phyloP scores from a whole-genome alignment of 2,113 vertebrate species.

The Hystrix cristata region DNA sequence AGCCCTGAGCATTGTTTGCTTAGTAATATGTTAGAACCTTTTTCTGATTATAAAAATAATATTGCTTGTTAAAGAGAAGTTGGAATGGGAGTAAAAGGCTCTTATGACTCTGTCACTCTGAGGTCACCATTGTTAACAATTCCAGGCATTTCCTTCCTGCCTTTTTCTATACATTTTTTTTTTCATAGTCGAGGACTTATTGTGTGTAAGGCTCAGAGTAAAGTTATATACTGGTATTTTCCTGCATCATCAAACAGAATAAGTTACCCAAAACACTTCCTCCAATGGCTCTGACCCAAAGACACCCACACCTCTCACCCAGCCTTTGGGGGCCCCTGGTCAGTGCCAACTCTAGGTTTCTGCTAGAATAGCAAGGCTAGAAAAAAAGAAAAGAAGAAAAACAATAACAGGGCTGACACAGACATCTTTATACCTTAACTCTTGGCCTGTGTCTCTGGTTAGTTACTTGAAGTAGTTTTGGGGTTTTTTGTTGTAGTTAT shows the following conservation, averaged over 20 bases:
- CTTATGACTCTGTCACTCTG: conserved; percentile 27
- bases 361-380: neutral
- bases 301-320: neutral
- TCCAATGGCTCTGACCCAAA: neutral
- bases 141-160: conserved; percentile 77
- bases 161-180: conserved; percentile 71
- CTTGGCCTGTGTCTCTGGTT: neutral
- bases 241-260: conserved; percentile 51
- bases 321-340: neutral
- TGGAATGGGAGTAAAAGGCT: conserved; percentile 39
- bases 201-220: conserved; percentile 55
- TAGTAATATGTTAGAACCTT: neutral
- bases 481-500: neutral
- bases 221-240: conserved; percentile 52
- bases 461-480: conserved; percentile 31
- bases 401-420: neutral
- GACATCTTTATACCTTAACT: neutral
- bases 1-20: neutral
- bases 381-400: neutral
- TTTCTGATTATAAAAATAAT: conserved; percentile 57
- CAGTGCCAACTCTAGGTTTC: neutral
- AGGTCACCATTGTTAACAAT: conserved; percentile 66
- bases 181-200: neutral
- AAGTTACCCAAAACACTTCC: conserved; percentile 59
- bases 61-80: conserved; percentile 43